Conservation (phyloP, 2,113 vertebrate genomes). For the Eira barbara region DNA sequence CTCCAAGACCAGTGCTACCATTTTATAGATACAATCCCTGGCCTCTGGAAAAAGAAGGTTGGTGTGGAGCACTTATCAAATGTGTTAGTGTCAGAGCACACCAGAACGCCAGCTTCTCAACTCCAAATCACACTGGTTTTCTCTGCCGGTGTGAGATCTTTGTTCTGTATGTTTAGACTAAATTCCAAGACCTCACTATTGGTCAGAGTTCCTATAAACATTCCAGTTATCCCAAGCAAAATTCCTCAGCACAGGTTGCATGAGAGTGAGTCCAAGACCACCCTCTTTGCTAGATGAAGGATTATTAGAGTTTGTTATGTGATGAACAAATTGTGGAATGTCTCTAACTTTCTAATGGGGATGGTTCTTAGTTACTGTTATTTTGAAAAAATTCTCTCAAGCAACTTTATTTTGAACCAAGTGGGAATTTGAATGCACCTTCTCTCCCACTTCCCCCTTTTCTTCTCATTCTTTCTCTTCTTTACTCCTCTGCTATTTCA, state of each 20-base stretch:
- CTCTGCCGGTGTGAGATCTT: background rate
- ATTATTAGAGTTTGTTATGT: background rate
- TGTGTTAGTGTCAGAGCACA: background rate
- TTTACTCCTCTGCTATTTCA: background rate
- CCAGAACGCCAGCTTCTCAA: background rate
- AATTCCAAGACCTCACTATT: constrained; percentile 29
- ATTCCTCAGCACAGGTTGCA: constrained; percentile 46
- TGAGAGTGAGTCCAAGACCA: constrained; percentile 44
- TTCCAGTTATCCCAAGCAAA: constrained; percentile 9
- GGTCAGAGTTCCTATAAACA: constrained; percentile 36
- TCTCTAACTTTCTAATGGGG: background rate
- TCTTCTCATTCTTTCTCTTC: background rate
- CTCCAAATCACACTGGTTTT: background rate
- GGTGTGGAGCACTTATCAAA: background rate
- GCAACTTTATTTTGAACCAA: background rate
- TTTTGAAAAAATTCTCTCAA: constrained; percentile 32
- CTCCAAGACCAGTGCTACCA: background rate
- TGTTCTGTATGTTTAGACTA: background rate
- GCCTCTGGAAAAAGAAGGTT: background rate
- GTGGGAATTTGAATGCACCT: background rate
- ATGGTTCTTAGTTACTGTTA: background rate
- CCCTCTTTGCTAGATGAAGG: constrained; percentile 38
- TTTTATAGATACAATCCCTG: background rate
- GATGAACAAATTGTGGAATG: background rate
- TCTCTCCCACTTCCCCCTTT: background rate